A percentile compares a stretch with the other conserved stretches of the same genome.
These are phyloP conservation scores for Lytechinus variegatus DNA, from an alignment of 35 echinoderm and acorn worm genomes.

Conservation along the genomic window DNA sequence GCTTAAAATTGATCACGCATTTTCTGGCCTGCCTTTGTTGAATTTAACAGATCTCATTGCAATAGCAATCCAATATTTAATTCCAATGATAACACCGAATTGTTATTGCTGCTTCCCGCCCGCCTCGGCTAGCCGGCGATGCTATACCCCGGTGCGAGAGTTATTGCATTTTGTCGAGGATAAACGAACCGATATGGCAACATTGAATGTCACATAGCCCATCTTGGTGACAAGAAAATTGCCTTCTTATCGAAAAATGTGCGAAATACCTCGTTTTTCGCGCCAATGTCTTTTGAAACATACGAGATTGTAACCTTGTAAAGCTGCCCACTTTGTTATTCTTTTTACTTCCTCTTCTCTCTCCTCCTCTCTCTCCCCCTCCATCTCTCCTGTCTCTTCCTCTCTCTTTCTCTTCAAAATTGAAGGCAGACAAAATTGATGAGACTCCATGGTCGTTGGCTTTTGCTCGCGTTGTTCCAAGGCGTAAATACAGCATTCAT, in stretches of 20 bases:
- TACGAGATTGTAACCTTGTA: neutral
- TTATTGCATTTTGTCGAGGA: conserved; percentile 3
- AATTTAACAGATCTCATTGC: conserved; percentile 33
- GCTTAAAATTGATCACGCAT: conserved; percentile 44
- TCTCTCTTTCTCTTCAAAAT: neutral
- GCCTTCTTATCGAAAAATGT: conserved; percentile 4
- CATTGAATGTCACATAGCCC: conserved; percentile 10
- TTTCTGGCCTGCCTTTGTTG: conserved; percentile 24
- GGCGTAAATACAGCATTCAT: conserved; percentile 31
- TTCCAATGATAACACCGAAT: conserved; percentile 38
- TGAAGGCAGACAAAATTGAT: neutral
- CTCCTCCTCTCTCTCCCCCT: too few species aligned
- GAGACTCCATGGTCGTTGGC: neutral
- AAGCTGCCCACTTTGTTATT: neutral
- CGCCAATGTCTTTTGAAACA: neutral
- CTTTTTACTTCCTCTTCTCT: neutral
- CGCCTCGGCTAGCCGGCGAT: neutral
- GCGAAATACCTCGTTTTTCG: neutral
- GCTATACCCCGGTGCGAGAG: neutral
- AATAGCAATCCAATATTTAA: conserved; percentile 38
- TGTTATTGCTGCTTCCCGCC: conserved; percentile 37
- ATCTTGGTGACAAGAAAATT: conserved; percentile 13
- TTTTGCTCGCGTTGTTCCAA: neutral
- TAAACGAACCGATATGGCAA: conserved; percentile 3
- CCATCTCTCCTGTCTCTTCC: too few species aligned